These are phyloP conservation scores for Oryzias curvinotus DNA, from an alignment of 2,113 vertebrate genomes.

Conservation along the genomic window DNA sequence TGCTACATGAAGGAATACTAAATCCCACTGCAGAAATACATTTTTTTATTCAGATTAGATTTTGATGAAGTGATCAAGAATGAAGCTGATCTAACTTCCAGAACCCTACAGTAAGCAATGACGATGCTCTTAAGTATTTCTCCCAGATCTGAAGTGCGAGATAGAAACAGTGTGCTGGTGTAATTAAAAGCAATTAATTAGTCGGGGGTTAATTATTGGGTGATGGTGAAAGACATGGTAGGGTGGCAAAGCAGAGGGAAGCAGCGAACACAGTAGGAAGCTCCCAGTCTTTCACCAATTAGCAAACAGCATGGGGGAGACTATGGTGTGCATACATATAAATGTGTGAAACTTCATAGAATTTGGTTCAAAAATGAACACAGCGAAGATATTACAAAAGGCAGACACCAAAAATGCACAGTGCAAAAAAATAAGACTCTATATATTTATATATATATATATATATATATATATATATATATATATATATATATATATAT, in stretches of 20 bases:
- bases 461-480: no score
- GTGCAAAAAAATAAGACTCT: conserved; percentile 20
- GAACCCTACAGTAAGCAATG: conserved; percentile 50
- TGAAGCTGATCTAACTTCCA: conserved; percentile 40
- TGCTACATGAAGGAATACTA: conserved; percentile 41
- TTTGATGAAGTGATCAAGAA: conserved; percentile 40
- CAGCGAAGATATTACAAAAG: conserved; percentile 23
- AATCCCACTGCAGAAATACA: conserved; percentile 19
- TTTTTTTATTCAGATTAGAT: conserved; percentile 16
- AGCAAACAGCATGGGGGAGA: conserved; percentile 70
- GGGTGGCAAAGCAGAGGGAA: conserved; percentile 75
- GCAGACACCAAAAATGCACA: conserved; percentile 40
- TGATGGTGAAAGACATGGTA: conserved; percentile 73
- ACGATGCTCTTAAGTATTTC: conserved; percentile 59
- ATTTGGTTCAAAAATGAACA: conserved; percentile 49
- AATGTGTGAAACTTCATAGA: conserved; percentile 58
- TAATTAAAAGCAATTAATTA: conserved; percentile 99
- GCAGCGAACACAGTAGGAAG: conserved; percentile 78
- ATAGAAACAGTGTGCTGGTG: conserved; percentile 88
- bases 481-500: no score
- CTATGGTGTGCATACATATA: conserved; percentile 57
- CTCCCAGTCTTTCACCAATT: conserved; percentile 81
- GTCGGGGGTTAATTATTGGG: conserved; percentile 96
- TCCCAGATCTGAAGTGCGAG: conserved; percentile 85
- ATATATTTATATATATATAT: no score